These are phyloP conservation scores for Riparia riparia DNA, from an alignment of 2,113 vertebrate genomes.

Conservation along the genomic window DNA sequence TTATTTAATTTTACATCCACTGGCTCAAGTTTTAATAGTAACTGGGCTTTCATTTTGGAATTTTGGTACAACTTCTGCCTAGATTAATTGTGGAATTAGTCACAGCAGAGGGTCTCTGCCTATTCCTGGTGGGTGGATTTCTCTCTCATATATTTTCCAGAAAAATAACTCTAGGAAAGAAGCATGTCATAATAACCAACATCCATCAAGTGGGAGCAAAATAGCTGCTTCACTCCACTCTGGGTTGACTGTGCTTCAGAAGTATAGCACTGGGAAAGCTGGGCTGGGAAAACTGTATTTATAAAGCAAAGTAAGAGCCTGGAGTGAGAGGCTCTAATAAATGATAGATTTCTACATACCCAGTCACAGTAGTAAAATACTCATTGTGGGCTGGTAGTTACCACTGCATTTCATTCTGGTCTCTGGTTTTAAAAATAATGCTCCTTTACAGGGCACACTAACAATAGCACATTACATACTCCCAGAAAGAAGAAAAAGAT, in stretches of 20 bases:
- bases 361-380: neutral
- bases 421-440: neutral
- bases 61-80: conserved; percentile 6
- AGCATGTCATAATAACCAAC: neutral
- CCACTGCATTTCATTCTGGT: neutral
- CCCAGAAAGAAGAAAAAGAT: neutral
- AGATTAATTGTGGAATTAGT: conserved; percentile 37
- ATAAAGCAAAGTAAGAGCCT: neutral
- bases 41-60: neutral
- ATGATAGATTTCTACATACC: neutral
- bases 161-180: conserved; percentile 30
- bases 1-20: neutral
- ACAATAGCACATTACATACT: neutral
- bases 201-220: neutral
- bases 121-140: conserved; percentile 12
- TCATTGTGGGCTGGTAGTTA: neutral
- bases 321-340: neutral
- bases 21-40: neutral
- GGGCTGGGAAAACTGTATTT: neutral
- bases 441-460: neutral
- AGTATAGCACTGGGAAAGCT: neutral
- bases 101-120: neutral
- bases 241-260: neutral
- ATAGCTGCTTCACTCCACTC: neutral
- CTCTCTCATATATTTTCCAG: neutral